These are phyloP conservation scores for Campopleginae sp. DNA, from an alignment of 2,888 invertebrate genomes.

Conservation along the genomic window DNA sequence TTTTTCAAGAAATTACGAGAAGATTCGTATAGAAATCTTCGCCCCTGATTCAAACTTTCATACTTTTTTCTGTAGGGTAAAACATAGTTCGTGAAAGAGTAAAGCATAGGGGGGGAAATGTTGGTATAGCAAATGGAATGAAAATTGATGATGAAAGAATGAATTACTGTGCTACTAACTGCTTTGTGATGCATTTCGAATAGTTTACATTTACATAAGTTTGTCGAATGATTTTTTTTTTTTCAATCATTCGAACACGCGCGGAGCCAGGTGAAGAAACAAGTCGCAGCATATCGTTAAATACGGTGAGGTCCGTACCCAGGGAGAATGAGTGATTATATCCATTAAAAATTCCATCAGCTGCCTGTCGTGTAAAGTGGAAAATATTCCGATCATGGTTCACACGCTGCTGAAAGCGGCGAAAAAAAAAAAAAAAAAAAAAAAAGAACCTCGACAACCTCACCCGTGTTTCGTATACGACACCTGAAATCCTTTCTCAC, in stretches of 20 bases:
- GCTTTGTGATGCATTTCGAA: not conserved
- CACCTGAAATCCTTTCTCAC: constrained; percentile 10
- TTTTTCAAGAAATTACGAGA: no score
- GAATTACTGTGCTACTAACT: no score
- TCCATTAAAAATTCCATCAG: constrained; percentile 39
- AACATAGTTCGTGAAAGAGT: no score
- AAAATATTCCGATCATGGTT: constrained; percentile 44
- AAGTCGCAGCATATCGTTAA: constrained; percentile 8
- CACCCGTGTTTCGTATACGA: constrained; percentile 27
- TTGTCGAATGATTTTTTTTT: not conserved
- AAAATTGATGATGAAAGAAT: no score
- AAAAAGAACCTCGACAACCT: constrained; percentile 28
- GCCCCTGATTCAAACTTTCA: no score
- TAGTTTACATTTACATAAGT: not conserved
- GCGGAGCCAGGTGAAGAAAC: constrained; percentile 7
- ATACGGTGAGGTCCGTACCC: not conserved
- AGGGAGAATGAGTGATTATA: constrained; percentile 34
- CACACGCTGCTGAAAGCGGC: constrained; percentile 20
- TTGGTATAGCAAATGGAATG: no score
- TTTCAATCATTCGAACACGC: not conserved
- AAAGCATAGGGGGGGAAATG: no score
- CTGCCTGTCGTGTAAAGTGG: constrained; percentile 26
- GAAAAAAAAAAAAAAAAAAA: constrained; percentile 5
- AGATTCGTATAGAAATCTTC: no score
- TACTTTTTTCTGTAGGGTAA: no score